phyloP scores from a whole-genome alignment of 1,140 invertebrate genomes.

The Halotydeus destructor region DNA sequence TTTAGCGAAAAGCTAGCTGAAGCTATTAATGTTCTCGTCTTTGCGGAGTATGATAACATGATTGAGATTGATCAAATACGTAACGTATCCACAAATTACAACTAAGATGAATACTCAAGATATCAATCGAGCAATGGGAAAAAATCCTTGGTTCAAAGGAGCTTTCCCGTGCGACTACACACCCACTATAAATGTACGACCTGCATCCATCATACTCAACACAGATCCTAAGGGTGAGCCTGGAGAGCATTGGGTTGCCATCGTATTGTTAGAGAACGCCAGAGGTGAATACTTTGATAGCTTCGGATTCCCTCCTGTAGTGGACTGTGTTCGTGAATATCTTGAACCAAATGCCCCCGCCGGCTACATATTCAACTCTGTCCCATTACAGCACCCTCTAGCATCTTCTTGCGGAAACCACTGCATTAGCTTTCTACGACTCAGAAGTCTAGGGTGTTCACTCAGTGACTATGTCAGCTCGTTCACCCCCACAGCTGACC shows the following conservation, averaged over 20 bases:
- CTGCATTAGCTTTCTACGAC: too few relatives aligned
- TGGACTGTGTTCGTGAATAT: neutral
- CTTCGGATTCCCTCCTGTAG: neutral
- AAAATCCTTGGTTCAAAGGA: neutral
- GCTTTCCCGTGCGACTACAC: neutral
- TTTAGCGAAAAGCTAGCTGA: neutral
- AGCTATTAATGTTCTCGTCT: neutral
- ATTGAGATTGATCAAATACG: neutral
- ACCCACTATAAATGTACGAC: too few relatives aligned
- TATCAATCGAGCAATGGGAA: neutral
- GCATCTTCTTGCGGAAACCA: too few relatives aligned
- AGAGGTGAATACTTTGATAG: slow-evolving; percentile 3
- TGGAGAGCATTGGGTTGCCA: slow-evolving; percentile 1
- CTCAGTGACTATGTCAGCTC: too few relatives aligned
- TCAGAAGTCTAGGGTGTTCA: too few relatives aligned
- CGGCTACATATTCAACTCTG: too few relatives aligned
- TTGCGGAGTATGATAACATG: neutral
- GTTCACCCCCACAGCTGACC: too few relatives aligned
- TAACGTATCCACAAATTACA: neutral
- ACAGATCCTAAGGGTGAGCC: neutral
- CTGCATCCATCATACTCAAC: neutral
- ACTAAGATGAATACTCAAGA: neutral
- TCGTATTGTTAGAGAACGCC: neutral
- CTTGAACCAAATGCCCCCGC: neutral
- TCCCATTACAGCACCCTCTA: too few relatives aligned